These are phyloP conservation scores for Ophion costatus DNA, from an alignment of 2,888 invertebrate genomes.

Conservation along the genomic window DNA sequence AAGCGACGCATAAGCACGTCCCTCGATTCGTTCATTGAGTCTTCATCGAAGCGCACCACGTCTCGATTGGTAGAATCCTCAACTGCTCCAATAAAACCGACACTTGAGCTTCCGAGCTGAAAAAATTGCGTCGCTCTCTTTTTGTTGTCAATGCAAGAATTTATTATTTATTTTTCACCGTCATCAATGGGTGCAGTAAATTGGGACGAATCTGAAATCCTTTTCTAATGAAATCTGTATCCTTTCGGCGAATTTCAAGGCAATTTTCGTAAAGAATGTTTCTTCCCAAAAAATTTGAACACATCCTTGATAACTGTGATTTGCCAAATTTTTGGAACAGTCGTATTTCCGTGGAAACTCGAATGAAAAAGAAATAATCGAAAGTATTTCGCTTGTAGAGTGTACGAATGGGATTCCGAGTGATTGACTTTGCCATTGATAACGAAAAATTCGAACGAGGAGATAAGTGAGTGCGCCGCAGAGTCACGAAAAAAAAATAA, in stretches of 20 bases:
- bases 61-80: background rate
- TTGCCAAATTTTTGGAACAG: background rate
- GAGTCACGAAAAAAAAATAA: too few relatives aligned
- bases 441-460: too few relatives aligned
- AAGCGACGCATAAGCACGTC: slow-evolving; percentile 7
- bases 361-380: too few relatives aligned
- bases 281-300: too few relatives aligned
- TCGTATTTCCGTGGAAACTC: too few relatives aligned
- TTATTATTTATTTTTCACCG: background rate
- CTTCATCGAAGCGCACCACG: background rate
- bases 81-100: background rate
- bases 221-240: background rate
- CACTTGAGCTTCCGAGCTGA: background rate
- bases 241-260: background rate
- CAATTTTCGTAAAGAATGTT: too few relatives aligned
- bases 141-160: background rate
- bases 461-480: too few relatives aligned
- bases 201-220: background rate
- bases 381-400: too few relatives aligned
- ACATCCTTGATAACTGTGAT: background rate
- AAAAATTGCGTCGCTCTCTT: background rate
- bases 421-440: too few relatives aligned
- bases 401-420: too few relatives aligned
- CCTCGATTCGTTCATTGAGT: background rate
- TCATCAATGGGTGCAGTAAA: background rate